Conservation (phyloP, 2,888 invertebrate genomes). For the Drosophila merina region DNA sequence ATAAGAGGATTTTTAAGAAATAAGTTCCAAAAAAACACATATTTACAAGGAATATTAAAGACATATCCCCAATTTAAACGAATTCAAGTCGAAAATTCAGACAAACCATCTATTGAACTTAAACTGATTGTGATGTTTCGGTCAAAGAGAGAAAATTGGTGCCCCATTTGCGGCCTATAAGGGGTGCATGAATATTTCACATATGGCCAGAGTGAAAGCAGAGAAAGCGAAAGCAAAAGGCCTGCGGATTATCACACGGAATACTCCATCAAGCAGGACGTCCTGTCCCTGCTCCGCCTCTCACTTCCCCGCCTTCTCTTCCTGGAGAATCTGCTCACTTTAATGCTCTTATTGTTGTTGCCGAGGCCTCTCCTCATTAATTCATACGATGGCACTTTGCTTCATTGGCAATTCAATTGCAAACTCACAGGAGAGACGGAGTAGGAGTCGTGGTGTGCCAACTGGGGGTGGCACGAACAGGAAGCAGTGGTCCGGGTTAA, state of each 20-base stretch:
- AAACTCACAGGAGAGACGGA: constrained; percentile 23
- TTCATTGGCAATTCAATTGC: constrained; percentile 66
- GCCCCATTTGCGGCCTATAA: constrained; percentile 26
- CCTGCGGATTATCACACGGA: constrained; percentile 73
- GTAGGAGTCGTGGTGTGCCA: constrained; percentile 10
- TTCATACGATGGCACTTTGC: constrained; percentile 73
- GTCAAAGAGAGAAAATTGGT: constrained; percentile 16
- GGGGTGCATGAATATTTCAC: constrained; percentile 66
- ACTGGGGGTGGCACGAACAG: not conserved
- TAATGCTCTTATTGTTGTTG: constrained; percentile 32
- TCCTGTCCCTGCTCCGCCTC: not conserved
- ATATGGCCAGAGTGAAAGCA: constrained; percentile 55
- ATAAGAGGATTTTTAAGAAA: not conserved
- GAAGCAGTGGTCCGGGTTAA: constrained; percentile 51
- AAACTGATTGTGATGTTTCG: constrained; percentile 6
- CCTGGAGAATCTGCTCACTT: constrained; percentile 7
- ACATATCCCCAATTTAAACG: not conserved
- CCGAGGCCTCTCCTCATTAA: constrained; percentile 63
- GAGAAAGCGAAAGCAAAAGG: constrained; percentile 60
- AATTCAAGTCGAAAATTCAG: not conserved
- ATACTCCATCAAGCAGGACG: constrained; percentile 41
- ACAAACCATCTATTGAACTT: not conserved
- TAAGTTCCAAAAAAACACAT: too few species aligned
- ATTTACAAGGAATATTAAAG: too few species aligned
- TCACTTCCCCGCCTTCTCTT: not conserved